Evolutionary conservation across 2,888 invertebrate genomes (phyloP).

Genomic region (Oscheius onirici): DNA sequence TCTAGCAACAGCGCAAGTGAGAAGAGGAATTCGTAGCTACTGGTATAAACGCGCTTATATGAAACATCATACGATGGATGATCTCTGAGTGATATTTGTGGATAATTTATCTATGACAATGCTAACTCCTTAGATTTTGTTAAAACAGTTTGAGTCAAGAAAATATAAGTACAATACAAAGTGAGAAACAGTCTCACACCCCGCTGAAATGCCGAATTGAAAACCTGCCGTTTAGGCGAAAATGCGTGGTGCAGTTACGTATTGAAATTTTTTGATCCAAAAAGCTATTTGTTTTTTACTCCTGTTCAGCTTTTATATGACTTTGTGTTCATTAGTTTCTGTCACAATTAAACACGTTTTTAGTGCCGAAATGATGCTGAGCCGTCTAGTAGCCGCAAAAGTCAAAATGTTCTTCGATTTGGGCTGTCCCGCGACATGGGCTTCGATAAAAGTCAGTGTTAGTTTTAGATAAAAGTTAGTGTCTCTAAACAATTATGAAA

Average conservation of each 20-base stretch:
- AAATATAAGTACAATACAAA: too few species aligned
- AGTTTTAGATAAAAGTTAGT: neutral
- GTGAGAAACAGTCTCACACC: too few species aligned
- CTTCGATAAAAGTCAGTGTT: constrained; percentile 13
- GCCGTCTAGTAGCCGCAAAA: neutral
- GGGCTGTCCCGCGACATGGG: constrained; percentile 20
- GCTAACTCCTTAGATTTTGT: too few species aligned
- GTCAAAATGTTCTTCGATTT: constrained; percentile 20
- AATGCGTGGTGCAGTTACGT: neutral
- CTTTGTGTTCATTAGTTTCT: too few species aligned
- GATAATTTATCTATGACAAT: too few species aligned
- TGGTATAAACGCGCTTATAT: too few species aligned
- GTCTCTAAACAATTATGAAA: neutral
- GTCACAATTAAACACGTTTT: neutral
- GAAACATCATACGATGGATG: too few species aligned
- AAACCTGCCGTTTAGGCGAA: neutral
- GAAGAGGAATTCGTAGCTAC: too few species aligned
- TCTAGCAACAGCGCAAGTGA: too few species aligned
- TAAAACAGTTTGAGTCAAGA: too few species aligned
- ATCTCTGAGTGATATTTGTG: too few species aligned
- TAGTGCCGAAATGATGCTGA: neutral
- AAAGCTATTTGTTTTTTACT: neutral
- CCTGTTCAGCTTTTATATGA: neutral
- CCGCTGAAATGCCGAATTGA: too few species aligned
- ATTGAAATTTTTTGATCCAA: neutral